Evolutionary conservation across 2,797 vertebrate genomes (phyloP).

Genomic region (Phrynocephalus guinanensis): DNA sequence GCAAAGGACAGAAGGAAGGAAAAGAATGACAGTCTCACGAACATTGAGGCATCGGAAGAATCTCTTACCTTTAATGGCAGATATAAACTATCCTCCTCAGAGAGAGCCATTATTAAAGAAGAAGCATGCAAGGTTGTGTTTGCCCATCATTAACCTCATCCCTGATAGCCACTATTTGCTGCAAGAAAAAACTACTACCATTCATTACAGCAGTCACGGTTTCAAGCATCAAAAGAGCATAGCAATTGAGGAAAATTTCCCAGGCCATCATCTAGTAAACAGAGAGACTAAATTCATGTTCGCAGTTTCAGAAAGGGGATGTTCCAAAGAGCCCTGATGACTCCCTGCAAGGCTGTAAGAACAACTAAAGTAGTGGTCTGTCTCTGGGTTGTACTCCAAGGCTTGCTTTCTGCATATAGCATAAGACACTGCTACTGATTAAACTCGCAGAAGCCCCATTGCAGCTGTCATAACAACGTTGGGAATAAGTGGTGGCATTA

Average conservation of each 20-base stretch:
- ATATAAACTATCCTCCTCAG: too few relatives aligned
- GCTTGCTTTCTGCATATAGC: slow-evolving; percentile 10
- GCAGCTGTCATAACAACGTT: slow-evolving; percentile 17
- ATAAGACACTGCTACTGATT: slow-evolving; percentile 20
- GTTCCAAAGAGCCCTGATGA: neutral
- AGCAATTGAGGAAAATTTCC: neutral
- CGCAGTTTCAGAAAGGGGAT: neutral
- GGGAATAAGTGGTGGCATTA: slow-evolving; percentile 7
- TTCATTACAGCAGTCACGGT: neutral
- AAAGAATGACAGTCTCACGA: slow-evolving; percentile 6
- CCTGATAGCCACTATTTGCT: too few relatives aligned
- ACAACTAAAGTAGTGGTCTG: neutral
- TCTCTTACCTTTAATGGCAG: too few relatives aligned
- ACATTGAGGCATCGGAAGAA: neutral
- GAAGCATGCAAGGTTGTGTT: too few relatives aligned
- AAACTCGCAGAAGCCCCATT: slow-evolving; percentile 8
- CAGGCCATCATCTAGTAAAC: neutral
- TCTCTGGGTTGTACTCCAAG: neutral
- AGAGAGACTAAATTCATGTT: neutral
- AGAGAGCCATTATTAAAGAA: too few relatives aligned
- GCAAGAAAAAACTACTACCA: too few relatives aligned
- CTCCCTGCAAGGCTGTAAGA: neutral
- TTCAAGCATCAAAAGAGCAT: neutral
- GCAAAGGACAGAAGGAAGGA: too few relatives aligned
- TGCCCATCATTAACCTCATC: too few relatives aligned